Base-by-base conservation (phyloP, 2,113 vertebrate species). In the Apeltes quadracus region DNA sequence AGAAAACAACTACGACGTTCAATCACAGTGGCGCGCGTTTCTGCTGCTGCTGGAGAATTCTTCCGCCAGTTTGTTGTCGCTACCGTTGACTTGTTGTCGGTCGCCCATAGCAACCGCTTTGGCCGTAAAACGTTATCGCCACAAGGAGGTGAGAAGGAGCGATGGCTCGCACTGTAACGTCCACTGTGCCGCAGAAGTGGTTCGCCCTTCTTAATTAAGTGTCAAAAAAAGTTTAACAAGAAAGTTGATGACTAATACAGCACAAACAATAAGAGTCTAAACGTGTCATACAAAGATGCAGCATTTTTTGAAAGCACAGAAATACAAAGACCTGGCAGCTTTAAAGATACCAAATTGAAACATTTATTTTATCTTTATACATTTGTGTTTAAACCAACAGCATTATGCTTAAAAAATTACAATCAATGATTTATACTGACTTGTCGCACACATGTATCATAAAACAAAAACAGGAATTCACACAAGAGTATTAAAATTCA, bases 321-420 rank as follows among this genome's bases (percentile, higher is more conserved):
- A 11, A 4, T 50, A 72, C 23, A 69, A 13, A 64, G 3, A 1
- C 29, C 51, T n/a, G 15, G 16, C 43, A 56, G 67, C 27, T 66
- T 74, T 75, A 82, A 89, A 85, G 79, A 87, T 83, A 84, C 69
- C 82, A 90, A 89, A 89, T 56, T 68, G 69, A 87, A 89, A 90
- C 84, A 90, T 92, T 92, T 91, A 92, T 91, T 90, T 86, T 82
- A 81, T 57, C 64, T 76, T 86, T 75, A 85, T 58, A 78, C 79
- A 83, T 88, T 61, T 85, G 78, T 86, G 77, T 90, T 85, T 75
- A 81, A 89, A 78, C 82, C 80, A 88, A 90, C 83, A 88, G 81
- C 78, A 83, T 83, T 86, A 76, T 85, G 71, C 78, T 82, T 87
- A 79, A 87, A 90, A 87, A 90, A 80, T 86, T 91, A 87, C 88